These are phyloP conservation scores for Planococcus citri DNA, from an alignment of 1,140 invertebrate species.

Conservation along the genomic window DNA sequence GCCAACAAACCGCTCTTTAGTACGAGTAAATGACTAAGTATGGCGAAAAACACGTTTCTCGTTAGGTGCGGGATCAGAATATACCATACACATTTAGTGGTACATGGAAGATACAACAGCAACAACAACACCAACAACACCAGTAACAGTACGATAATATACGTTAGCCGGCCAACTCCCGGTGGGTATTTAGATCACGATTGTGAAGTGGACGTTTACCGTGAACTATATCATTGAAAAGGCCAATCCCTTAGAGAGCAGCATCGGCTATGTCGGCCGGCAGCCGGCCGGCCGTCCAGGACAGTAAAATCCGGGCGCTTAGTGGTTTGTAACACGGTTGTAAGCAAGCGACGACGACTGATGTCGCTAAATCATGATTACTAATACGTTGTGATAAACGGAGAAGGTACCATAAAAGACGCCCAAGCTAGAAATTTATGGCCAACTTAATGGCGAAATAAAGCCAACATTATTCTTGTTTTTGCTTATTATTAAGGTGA, in stretches of 20 bases:
- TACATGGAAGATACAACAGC: too few species aligned
- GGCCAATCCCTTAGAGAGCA: neutral
- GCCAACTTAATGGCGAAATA: conserved; percentile 18
- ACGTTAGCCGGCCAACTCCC: neutral
- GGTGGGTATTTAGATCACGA: conserved; percentile 15
- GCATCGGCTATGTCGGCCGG: neutral
- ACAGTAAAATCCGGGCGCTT: conserved; percentile 11
- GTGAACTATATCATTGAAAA: conserved; percentile 9
- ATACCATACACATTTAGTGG: too few species aligned
- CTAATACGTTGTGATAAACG: conserved; percentile 17
- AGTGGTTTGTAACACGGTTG: neutral
- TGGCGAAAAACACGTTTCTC: too few species aligned
- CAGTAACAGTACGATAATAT: neutral
- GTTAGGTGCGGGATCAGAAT: too few species aligned
- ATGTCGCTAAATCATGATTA: conserved; percentile 19
- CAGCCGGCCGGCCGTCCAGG: neutral
- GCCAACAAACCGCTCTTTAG: too few species aligned
- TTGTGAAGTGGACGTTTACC: conserved; percentile 19
- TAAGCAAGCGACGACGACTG: conserved; percentile 11
- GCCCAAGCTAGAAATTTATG: neutral
- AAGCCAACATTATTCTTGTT: conserved; percentile 18
- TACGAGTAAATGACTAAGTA: too few species aligned
- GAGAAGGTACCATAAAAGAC: conserved; percentile 13
- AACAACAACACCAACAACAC: too few species aligned
- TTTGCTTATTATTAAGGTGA: conserved; percentile 19